These are phyloP conservation scores for Phaethon lepturus DNA, from an alignment of 2,113 vertebrate species.

Conservation along the genomic window DNA sequence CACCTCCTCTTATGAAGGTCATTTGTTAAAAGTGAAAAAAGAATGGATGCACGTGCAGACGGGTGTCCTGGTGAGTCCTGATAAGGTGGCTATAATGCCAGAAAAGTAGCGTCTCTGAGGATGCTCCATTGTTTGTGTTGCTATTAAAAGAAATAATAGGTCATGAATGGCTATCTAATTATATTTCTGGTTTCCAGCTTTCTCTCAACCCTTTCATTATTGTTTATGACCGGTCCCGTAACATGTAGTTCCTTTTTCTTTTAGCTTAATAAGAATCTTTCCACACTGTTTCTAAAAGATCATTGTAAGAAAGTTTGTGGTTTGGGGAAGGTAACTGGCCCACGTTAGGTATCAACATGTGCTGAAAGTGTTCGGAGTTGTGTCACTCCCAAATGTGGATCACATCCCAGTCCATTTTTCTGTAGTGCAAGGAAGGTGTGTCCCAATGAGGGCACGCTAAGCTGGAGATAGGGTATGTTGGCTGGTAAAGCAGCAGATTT, in stretches of 20 bases:
- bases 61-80: neutral
- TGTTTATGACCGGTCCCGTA: neutral
- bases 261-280: neutral
- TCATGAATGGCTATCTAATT: neutral
- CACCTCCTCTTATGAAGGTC: neutral
- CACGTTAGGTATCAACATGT: neutral
- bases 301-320: neutral
- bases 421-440: neutral
- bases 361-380: neutral
- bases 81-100: neutral
- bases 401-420: neutral
- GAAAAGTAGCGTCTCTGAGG: neutral
- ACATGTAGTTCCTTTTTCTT: neutral
- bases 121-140: neutral
- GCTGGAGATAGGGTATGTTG: neutral
- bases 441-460: neutral
- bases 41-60: neutral
- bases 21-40: neutral
- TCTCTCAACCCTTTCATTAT: neutral
- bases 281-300: neutral
- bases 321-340: neutral
- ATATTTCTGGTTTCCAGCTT: neutral
- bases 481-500: neutral
- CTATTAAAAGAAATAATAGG: neutral
- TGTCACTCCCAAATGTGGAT: neutral